Percentiles rank a stretch among this genome's conserved stretches.
These are phyloP conservation scores for Nothoprocta pentlandii DNA, from an alignment of 2,113 vertebrate genomes.

Conservation along the genomic window DNA sequence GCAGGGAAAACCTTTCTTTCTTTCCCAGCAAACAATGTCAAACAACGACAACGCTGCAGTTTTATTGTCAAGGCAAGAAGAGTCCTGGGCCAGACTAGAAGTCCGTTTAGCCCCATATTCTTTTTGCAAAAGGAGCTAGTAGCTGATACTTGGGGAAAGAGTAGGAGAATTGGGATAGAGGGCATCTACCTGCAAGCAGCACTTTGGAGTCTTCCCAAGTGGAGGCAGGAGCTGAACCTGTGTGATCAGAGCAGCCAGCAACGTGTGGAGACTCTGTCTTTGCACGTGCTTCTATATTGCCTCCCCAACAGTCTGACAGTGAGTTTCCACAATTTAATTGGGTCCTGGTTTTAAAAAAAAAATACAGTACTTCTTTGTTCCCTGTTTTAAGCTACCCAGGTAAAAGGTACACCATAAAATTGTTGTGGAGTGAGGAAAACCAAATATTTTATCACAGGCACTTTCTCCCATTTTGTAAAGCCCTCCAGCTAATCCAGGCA, in stretches of 20 bases:
- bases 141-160: neutral
- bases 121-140: neutral
- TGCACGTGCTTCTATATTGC: neutral
- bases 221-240: neutral
- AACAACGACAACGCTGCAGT: neutral
- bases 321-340: neutral
- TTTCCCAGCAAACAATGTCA: neutral
- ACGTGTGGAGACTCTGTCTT: neutral
- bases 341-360: neutral
- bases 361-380: neutral
- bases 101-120: neutral
- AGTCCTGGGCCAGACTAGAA: neutral
- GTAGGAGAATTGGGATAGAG: neutral
- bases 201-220: neutral
- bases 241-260: neutral
- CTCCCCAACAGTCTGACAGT: neutral
- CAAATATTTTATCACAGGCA: neutral
- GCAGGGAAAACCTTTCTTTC: neutral
- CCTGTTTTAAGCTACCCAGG: neutral
- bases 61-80: neutral
- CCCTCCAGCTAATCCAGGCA: neutral
- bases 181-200: neutral
- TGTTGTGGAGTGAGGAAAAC: neutral
- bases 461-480: neutral
- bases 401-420: neutral